These are phyloP conservation scores for Anthonomus grandis DNA, from an alignment of 1,140 invertebrate genomes.

Conservation along the genomic window DNA sequence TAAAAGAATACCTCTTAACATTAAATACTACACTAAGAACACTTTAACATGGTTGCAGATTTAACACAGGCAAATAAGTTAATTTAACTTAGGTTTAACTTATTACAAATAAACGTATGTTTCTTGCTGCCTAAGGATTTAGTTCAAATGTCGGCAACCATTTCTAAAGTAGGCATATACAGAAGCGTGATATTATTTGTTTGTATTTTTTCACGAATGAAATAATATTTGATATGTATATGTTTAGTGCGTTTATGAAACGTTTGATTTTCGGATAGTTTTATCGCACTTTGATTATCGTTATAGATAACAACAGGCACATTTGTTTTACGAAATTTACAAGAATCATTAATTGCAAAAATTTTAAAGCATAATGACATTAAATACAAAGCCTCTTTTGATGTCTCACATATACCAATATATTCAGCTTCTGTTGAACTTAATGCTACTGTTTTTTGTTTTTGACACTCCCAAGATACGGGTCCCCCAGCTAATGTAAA, in stretches of 20 bases:
- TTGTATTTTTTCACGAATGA: slow-evolving; percentile 32
- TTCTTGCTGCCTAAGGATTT: no score
- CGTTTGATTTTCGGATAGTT: slow-evolving; percentile 38
- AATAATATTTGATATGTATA: slow-evolving; percentile 47
- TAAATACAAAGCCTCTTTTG: slow-evolving; percentile 16
- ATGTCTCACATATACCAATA: slow-evolving; percentile 34
- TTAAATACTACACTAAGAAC: no score
- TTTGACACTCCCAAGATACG: slow-evolving; percentile 39
- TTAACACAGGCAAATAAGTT: no score
- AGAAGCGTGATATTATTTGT: slow-evolving; percentile 25
- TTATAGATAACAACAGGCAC: no score
- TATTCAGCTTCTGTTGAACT: slow-evolving; percentile 47
- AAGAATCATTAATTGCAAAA: no score
- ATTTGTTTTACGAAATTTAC: no score
- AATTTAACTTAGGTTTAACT: no score
- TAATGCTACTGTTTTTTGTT: slow-evolving; percentile 41
- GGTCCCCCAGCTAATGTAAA: slow-evolving; percentile 32
- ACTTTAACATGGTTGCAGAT: no score
- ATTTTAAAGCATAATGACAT: not conserved
- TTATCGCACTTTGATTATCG: slow-evolving; percentile 15
- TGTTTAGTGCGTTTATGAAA: slow-evolving; percentile 47
- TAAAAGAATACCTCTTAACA: no score
- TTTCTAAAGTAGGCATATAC: slow-evolving; percentile 30
- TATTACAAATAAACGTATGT: no score
- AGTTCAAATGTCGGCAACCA: slow-evolving; percentile 18